Percentiles rank a stretch among this genome's conserved stretches.
phyloP scores from a whole-genome alignment of 2,113 vertebrate genomes.

The Himantopus leucocephalus region DNA sequence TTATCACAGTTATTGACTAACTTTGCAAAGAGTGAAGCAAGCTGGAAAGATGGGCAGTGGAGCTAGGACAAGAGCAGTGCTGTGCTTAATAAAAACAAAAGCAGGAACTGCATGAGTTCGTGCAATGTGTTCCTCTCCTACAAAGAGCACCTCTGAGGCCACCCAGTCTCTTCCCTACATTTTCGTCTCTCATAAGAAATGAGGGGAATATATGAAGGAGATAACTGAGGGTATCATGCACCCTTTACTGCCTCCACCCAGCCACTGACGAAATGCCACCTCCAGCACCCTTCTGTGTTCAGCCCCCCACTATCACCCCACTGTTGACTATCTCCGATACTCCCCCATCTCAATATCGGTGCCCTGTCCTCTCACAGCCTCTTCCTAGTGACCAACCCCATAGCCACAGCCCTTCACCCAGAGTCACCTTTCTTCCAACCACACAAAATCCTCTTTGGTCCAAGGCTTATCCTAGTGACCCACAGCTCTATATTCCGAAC shows the following conservation, averaged over 20 bases:
- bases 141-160: not conserved
- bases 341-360: not conserved
- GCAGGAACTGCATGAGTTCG: not conserved
- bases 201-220: not conserved
- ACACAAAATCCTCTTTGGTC: not conserved
- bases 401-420: not conserved
- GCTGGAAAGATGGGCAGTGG: not conserved
- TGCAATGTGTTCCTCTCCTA: not conserved
- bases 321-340: not conserved
- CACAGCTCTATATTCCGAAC: not conserved
- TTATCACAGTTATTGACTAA: too few relatives aligned
- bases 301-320: not conserved
- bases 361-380: not conserved
- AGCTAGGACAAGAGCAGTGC: not conserved
- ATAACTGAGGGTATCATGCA: not conserved
- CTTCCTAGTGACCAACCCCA: not conserved
- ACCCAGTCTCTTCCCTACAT: fast-evolving
- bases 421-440: not conserved
- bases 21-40: not conserved
- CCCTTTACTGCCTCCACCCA: not conserved
- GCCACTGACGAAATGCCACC: not conserved
- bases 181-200: not conserved
- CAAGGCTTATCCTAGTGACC: not conserved
- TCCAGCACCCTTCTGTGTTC: not conserved
- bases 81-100: not conserved